These are phyloP conservation scores for Melieria omissa DNA, from an alignment of 2,888 invertebrate species.

Conservation along the genomic window DNA sequence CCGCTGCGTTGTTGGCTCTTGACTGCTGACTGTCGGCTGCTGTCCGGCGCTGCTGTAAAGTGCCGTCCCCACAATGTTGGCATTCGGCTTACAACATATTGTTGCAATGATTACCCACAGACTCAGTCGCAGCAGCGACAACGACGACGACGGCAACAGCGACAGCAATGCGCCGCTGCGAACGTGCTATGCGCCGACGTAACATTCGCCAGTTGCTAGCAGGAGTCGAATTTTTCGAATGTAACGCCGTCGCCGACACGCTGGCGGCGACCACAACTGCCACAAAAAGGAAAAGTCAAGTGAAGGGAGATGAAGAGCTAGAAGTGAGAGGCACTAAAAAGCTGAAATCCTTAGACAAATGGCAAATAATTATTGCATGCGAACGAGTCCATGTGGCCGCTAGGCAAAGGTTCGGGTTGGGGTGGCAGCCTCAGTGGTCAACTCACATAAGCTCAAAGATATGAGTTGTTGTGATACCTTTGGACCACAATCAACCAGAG, in stretches of 20 bases:
- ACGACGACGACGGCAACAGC: slow-evolving; percentile 3
- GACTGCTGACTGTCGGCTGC: neutral
- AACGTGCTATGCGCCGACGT: no score
- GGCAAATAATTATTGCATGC: slow-evolving; percentile 26
- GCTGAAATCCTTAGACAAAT: slow-evolving; percentile 7
- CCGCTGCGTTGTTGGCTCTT: no score
- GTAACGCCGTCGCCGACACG: slow-evolving; percentile 41
- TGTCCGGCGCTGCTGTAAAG: slow-evolving; percentile 23
- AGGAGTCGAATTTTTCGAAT: no score
- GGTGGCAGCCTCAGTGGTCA: neutral
- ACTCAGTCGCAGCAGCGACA: slow-evolving; percentile 23
- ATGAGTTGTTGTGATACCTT: no score
- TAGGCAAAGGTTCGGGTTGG: neutral
- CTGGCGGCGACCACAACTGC: slow-evolving; percentile 46
- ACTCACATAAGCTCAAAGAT: neutral
- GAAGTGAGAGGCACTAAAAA: no score
- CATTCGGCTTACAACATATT: slow-evolving; percentile 32
- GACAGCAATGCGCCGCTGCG: neutral
- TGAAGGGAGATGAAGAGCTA: slow-evolving; percentile 14
- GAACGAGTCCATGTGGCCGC: neutral
- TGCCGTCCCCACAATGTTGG: slow-evolving; percentile 30
- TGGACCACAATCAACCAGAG: neutral
- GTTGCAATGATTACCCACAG: slow-evolving; percentile 32
- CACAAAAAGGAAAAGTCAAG: neutral
- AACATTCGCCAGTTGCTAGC: no score